Conservation (phyloP, 2,113 vertebrate species). For the Oxyura jamaicensis region DNA sequence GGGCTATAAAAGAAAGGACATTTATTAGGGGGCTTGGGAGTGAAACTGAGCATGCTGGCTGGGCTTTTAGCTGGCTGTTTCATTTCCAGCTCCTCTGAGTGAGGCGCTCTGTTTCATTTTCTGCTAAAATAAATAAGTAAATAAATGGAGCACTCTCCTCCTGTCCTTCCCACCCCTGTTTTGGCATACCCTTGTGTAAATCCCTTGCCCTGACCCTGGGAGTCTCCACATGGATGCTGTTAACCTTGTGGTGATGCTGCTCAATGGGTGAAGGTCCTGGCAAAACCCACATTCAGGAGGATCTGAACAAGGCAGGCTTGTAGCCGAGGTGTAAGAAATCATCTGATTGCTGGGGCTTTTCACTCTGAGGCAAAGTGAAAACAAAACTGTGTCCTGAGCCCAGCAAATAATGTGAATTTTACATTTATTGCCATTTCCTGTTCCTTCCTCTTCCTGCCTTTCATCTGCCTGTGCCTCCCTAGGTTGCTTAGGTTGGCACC, state of each 20-base stretch:
- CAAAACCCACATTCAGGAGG: background rate
- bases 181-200: background rate
- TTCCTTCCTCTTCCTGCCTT: background rate
- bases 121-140: background rate
- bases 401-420: background rate
- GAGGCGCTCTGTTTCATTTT: conserved; percentile 3
- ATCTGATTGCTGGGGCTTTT: background rate
- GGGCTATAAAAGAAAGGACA: conserved; percentile 27
- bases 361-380: background rate
- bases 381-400: background rate
- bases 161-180: background rate
- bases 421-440: background rate
- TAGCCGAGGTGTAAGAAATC: background rate
- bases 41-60: background rate
- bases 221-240: background rate
- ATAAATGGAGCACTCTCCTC: background rate
- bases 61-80: background rate
- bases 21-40: conserved; percentile 35
- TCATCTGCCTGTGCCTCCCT: background rate
- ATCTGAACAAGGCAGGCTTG: background rate
- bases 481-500: background rate
- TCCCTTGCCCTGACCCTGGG: background rate
- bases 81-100: background rate
- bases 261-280: background rate
- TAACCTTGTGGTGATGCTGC: background rate